phyloP scores from a whole-genome alignment of 2,113 vertebrate species.

The Stigmatopora nigra region DNA sequence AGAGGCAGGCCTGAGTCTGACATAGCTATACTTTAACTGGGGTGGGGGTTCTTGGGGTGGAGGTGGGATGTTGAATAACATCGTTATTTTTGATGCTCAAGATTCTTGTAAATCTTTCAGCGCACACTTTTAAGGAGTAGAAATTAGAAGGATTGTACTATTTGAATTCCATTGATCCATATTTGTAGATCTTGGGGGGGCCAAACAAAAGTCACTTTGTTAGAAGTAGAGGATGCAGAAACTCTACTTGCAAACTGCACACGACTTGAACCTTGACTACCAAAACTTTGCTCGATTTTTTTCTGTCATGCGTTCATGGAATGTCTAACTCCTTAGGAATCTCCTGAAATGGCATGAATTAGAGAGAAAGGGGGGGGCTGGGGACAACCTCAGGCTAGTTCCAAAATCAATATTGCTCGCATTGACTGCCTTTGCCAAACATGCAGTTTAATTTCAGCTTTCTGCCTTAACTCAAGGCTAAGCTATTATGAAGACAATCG shows the following conservation, averaged over 20 bases:
- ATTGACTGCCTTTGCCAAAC: constrained; percentile 62
- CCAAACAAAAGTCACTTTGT: no score
- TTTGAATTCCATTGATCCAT: no score
- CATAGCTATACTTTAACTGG: constrained; percentile 41
- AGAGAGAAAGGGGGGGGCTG: constrained; percentile 9
- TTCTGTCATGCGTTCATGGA: constrained; percentile 57
- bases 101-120: constrained; percentile 15
- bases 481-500: constrained; percentile 31
- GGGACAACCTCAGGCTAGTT: constrained; percentile 24
- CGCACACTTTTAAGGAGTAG: background rate
- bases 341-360: constrained; percentile 33
- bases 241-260: no score
- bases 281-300: constrained; percentile 13
- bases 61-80: constrained; percentile 36
- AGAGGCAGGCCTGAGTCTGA: constrained; percentile 35
- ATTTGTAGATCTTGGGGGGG: no score
- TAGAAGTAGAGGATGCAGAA: no score
- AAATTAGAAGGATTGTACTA: no score
- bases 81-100: constrained; percentile 19
- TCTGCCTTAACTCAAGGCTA: constrained; percentile 36
- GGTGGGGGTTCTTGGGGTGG: constrained; percentile 16
- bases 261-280: no score
- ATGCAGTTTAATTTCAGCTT: constrained; percentile 20
- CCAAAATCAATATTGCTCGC: constrained; percentile 53
- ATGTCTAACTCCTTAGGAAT: constrained; percentile 63